A percentile compares a stretch with the other conserved stretches of the same genome.
phyloP scores from a whole-genome alignment of 1,140 invertebrate genomes.

The Brachionus asplanchnoidis region DNA sequence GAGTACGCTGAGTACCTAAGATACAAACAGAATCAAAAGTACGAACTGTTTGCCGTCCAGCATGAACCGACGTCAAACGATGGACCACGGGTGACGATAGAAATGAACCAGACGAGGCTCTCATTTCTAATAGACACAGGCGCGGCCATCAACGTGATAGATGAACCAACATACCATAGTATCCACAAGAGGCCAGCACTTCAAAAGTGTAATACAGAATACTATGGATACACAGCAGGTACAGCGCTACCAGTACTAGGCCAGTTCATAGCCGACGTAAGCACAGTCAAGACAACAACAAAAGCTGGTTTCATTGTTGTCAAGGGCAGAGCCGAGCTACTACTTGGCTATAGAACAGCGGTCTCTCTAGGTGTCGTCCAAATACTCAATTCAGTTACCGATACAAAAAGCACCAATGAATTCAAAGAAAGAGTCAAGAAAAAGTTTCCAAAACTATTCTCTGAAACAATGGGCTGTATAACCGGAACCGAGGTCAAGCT shows the following conservation, averaged over 20 bases:
- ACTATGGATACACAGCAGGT: not conserved
- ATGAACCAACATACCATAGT: not conserved
- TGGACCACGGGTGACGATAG: not conserved
- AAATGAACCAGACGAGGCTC: not conserved
- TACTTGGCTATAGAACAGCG: no score
- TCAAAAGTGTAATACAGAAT: not conserved
- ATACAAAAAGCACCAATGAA: no score
- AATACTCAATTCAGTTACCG: no score
- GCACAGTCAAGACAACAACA: no score
- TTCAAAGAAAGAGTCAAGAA: no score
- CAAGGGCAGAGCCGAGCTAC: no score
- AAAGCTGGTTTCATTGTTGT: no score
- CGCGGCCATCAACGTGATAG: not conserved
- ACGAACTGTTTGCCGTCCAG: not conserved
- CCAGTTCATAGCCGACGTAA: no score
- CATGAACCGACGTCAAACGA: not conserved
- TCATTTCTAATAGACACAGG: not conserved
- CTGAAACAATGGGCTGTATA: no score
- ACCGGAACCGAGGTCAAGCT: no score
- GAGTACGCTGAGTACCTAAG: not conserved
- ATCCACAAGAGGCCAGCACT: not conserved
- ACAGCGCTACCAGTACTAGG: not conserved
- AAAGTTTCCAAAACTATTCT: no score
- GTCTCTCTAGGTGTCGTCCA: no score
- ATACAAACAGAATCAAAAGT: not conserved